Evolutionary conservation across 2,888 invertebrate species (phyloP).

Genomic region (Pristionchus mayeri): DNA sequence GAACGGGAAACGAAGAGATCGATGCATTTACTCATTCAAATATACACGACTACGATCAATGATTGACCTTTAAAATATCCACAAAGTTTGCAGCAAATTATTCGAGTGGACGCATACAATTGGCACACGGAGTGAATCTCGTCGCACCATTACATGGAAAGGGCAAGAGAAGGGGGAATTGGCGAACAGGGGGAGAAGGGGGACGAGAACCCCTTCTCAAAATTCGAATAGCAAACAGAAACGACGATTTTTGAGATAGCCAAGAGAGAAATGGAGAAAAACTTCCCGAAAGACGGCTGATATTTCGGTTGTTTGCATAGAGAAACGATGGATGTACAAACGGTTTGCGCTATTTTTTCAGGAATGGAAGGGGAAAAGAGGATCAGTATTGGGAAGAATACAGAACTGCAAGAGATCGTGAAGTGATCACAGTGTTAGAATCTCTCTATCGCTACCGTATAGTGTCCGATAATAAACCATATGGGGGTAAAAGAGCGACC

Average conservation of each 20-base stretch:
- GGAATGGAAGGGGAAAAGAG: background rate
- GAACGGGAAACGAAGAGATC: background rate
- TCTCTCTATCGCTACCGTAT: background rate
- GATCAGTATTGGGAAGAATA: background rate
- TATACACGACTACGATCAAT: no score
- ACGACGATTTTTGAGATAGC: conserved; percentile 17
- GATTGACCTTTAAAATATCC: no score
- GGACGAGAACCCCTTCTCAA: background rate
- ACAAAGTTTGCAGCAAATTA: no score
- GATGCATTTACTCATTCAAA: background rate
- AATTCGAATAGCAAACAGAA: conserved; percentile 38
- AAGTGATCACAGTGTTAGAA: background rate
- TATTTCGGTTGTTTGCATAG: background rate
- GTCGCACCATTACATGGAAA: background rate
- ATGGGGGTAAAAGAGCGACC: background rate
- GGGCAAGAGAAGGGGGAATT: background rate
- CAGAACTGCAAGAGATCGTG: no score
- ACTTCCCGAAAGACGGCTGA: background rate
- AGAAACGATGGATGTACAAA: background rate
- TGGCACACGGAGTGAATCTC: background rate
- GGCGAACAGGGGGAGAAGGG: background rate
- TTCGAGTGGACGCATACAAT: no score
- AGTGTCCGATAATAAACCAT: background rate
- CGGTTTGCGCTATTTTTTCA: background rate
- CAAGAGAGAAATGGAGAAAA: conserved; percentile 1